Percentiles rank a stretch among this genome's conserved stretches.
These are phyloP conservation scores for Takifugu ocellatus DNA, from an alignment of 2,797 vertebrate genomes.

Conservation along the genomic window DNA sequence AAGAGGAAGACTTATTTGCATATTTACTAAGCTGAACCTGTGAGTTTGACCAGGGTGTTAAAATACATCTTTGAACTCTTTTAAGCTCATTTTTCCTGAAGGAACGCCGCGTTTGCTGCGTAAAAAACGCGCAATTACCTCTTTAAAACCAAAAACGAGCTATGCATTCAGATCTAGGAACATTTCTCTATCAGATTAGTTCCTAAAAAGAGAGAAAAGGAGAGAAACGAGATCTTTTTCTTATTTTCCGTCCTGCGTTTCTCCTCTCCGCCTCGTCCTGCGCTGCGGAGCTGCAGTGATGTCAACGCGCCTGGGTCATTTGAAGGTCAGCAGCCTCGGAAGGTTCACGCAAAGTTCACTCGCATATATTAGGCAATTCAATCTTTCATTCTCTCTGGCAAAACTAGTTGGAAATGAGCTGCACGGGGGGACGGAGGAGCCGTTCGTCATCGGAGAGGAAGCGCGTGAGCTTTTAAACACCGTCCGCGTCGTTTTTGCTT, in stretches of 20 bases:
- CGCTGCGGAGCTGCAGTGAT: constrained; percentile 78
- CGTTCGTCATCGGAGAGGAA: constrained; percentile 81
- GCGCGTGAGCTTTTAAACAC: constrained; percentile 56
- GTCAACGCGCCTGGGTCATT: constrained; percentile 98
- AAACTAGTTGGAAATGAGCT: constrained; percentile 95
- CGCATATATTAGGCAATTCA: constrained; percentile 99
- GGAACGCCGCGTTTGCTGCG: constrained; percentile 1
- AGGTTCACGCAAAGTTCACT: constrained; percentile 98
- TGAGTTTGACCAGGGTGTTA: no score
- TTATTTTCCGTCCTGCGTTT: constrained; percentile 39
- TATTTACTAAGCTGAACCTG: no score
- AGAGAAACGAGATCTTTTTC: not conserved
- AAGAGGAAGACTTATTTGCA: no score
- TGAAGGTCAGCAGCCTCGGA: constrained; percentile 99
- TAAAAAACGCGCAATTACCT: constrained; percentile 5
- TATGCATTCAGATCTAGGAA: not conserved
- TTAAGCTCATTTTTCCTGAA: not conserved
- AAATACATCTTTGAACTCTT: no score
- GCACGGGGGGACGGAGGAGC: constrained; percentile 83
- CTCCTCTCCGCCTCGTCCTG: constrained; percentile 53
- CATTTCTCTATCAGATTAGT: constrained; percentile 2
- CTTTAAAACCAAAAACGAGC: not conserved
- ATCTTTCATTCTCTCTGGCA: constrained; percentile 93
- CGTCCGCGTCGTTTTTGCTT: constrained; percentile 43
- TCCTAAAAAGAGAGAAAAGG: not conserved